Conservation (phyloP, 2,113 vertebrate genomes). For the Sander lucioperca region DNA sequence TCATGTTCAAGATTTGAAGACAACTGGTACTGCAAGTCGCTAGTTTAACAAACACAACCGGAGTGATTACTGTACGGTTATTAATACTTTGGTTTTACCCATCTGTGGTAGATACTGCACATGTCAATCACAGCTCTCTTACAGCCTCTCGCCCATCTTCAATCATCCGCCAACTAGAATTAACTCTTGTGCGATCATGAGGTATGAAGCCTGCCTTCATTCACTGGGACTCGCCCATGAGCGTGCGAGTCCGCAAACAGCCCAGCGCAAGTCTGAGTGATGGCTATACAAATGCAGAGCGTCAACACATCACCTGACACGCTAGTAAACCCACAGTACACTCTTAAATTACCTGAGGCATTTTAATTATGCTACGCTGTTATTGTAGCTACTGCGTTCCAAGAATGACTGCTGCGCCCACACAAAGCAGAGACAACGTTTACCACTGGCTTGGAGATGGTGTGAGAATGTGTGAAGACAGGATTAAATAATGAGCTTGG, state of each 20-base stretch:
- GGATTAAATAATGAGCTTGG: slow-evolving; percentile 5
- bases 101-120: not conserved
- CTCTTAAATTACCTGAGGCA: slow-evolving; percentile 30
- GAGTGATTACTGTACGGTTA: not conserved
- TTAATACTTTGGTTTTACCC: not conserved
- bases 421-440: slow-evolving; percentile 14
- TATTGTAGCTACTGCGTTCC: slow-evolving; percentile 38
- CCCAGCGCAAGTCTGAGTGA: slow-evolving; percentile 18
- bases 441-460: not conserved
- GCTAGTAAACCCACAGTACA: slow-evolving; percentile 11
- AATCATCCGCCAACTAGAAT: slow-evolving; percentile 41
- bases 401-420: not conserved
- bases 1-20: not conserved
- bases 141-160: slow-evolving; percentile 4
- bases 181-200: not conserved
- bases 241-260: slow-evolving; percentile 32
- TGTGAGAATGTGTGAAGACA: slow-evolving; percentile 14
- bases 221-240: not conserved
- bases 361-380: slow-evolving; percentile 48
- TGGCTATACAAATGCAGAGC: slow-evolving; percentile 19
- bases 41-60: not conserved
- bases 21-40: not conserved
- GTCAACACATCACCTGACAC: slow-evolving; percentile 48
- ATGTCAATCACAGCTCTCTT: slow-evolving; percentile 7
- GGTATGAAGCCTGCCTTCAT: slow-evolving; percentile 17